These are phyloP conservation scores for Chiloscyllium plagiosum DNA, from an alignment of 2,113 vertebrate genomes.

Conservation along the genomic window DNA sequence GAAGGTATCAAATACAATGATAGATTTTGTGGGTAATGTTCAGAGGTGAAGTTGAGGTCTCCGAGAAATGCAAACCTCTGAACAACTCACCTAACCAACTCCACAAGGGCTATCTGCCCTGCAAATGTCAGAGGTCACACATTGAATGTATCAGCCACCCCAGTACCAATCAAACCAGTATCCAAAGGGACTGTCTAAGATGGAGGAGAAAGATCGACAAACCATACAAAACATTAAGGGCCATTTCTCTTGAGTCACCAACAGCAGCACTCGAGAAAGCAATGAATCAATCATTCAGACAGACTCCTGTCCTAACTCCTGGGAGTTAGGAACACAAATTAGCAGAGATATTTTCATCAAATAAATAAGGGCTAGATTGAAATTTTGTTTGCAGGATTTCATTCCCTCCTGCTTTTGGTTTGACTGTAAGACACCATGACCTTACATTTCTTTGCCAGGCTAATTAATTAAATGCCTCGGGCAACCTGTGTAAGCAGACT, in stretches of 20 bases:
- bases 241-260: neutral
- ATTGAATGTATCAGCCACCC: too few species aligned
- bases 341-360: neutral
- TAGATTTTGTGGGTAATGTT: too few species aligned
- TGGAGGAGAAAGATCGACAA: too few species aligned
- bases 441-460: neutral
- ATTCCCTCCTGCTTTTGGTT: neutral
- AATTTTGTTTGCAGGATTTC: neutral
- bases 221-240: neutral
- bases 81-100: too few species aligned
- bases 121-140: too few species aligned
- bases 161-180: too few species aligned
- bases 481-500: neutral
- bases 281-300: neutral
- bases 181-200: too few species aligned
- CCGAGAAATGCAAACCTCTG: too few species aligned
- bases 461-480: neutral
- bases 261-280: neutral
- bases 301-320: neutral
- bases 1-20: too few species aligned
- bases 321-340: too few species aligned
- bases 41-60: too few species aligned
- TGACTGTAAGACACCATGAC: neutral
- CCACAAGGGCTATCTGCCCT: too few species aligned
- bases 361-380: neutral